Evolutionary conservation across 1,140 invertebrate species (phyloP).

Genomic region (Tetramorium parvispinum): DNA sequence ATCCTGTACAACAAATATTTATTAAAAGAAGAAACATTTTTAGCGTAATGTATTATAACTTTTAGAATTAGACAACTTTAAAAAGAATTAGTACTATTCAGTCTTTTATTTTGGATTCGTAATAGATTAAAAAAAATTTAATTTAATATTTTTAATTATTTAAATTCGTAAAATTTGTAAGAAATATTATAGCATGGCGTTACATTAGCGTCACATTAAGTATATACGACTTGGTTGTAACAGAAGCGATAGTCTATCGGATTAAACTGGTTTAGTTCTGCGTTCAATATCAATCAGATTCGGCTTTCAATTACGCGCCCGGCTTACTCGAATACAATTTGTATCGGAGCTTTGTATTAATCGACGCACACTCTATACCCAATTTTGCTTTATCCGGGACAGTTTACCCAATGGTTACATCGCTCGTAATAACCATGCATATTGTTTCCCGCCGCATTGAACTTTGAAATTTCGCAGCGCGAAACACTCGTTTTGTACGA

Average conservation of each 20-base stretch:
- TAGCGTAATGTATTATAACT: background rate
- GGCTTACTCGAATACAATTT: slow-evolving; percentile 58
- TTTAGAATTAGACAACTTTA: background rate
- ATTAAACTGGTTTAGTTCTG: slow-evolving; percentile 15
- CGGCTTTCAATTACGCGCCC: slow-evolving; percentile 46
- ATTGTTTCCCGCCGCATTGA: slow-evolving; percentile 27
- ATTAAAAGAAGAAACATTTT: background rate
- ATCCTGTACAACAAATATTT: background rate
- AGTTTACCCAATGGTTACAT: slow-evolving; percentile 1
- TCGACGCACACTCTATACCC: background rate
- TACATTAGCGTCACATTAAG: background rate
- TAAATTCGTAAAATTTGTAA: background rate
- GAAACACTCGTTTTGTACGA: background rate
- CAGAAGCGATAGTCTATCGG: background rate
- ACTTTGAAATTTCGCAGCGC: slow-evolving; percentile 46
- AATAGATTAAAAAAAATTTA: background rate
- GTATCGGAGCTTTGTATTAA: slow-evolving; percentile 32
- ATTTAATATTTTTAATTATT: background rate
- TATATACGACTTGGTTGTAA: background rate
- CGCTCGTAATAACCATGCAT: slow-evolving; percentile 8
- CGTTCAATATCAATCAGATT: slow-evolving; percentile 58
- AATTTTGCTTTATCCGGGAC: background rate
- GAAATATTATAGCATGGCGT: background rate
- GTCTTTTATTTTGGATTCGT: background rate
- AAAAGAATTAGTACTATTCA: background rate